These are phyloP conservation scores for Ptilonorhynchus violaceus DNA, from an alignment of 2,113 vertebrate genomes.

Conservation along the genomic window DNA sequence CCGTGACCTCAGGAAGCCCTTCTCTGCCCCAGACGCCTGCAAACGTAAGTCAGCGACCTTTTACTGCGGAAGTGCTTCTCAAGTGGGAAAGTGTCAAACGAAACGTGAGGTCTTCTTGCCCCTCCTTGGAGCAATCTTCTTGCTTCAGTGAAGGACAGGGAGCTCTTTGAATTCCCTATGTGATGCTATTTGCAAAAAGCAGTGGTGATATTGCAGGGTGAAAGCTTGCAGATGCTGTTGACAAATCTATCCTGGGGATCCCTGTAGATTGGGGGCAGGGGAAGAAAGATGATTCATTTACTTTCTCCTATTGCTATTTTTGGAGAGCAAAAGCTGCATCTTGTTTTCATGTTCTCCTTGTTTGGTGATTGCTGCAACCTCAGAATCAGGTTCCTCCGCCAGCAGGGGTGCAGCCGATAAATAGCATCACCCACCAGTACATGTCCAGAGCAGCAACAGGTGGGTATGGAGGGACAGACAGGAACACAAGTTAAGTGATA, in stretches of 20 bases:
- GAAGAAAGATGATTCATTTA: not conserved
- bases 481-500: not conserved
- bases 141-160: not conserved
- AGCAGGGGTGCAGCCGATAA: not conserved
- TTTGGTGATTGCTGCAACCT: not conserved
- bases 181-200: not conserved
- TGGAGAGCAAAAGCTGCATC: conserved; percentile 1
- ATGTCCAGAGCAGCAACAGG: not conserved
- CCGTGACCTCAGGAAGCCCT: conserved; percentile 81
- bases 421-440: not conserved
- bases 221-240: not conserved
- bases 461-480: not conserved
- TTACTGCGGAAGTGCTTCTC: not conserved
- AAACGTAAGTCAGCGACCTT: conserved; percentile 78
- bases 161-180: not conserved
- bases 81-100: not conserved
- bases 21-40: conserved; percentile 84
- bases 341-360: not conserved
- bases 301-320: conserved; percentile 10
- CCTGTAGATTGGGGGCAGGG: not conserved
- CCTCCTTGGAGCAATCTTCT: not conserved
- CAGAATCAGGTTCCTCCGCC: not conserved
- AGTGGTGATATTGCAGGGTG: not conserved
- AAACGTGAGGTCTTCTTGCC: not conserved
- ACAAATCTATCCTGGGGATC: not conserved